Conservation (phyloP, 37 sponge, comb jelly and placozoan species). For the Petrosia ficiformis region DNA sequence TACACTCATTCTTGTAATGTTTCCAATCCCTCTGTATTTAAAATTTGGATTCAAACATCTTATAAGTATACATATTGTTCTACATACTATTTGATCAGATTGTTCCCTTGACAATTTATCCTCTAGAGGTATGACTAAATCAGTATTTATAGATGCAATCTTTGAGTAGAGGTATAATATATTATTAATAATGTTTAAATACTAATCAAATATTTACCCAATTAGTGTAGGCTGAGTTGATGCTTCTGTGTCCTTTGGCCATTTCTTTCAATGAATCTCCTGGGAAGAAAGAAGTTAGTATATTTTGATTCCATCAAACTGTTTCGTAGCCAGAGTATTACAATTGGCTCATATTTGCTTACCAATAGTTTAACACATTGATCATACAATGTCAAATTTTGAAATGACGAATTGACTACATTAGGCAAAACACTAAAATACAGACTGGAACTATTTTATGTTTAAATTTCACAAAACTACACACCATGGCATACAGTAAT, state of each 20-base stretch:
- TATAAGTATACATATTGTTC: neutral
- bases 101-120: slow-evolving; percentile 42
- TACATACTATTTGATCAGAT: slow-evolving; percentile 42
- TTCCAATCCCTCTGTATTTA: slow-evolving; percentile 41
- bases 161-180: slow-evolving; percentile 7
- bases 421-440: no score
- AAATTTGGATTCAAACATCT: neutral
- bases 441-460: no score
- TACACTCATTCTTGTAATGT: slow-evolving; percentile 40
- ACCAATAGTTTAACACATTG: no score
- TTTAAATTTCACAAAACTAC: no score
- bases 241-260: slow-evolving; percentile 12
- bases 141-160: slow-evolving; percentile 61
- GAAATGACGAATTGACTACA: no score
- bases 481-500: no score
- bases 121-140: slow-evolving; percentile 73
- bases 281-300: neutral
- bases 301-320: no score
- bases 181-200: neutral
- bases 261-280: slow-evolving; percentile 40
- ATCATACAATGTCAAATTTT: no score
- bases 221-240: slow-evolving; percentile 7
- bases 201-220: slow-evolving; percentile 18
- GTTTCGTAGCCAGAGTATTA: no score
- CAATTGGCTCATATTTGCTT: no score